phyloP scores from a whole-genome alignment of 1,140 invertebrate species.

The Bombyx mandarina region DNA sequence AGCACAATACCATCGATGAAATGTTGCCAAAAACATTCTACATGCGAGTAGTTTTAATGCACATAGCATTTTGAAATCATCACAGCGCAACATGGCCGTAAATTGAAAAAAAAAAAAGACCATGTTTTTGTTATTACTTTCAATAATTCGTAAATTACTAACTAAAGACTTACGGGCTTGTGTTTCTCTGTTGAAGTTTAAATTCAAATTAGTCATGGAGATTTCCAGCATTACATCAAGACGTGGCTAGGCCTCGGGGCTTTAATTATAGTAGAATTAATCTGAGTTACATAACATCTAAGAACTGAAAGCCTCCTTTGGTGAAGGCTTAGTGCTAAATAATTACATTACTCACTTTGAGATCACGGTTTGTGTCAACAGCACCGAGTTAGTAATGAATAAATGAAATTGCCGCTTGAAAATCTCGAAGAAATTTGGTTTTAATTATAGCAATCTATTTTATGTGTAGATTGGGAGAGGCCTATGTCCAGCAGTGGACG shows the following conservation, averaged over 20 bases:
- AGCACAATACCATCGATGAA: background rate
- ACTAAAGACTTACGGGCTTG: background rate
- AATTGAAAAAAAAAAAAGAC: background rate
- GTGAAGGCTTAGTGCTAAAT: slow-evolving; percentile 1
- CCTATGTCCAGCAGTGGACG: no score
- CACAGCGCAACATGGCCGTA: background rate
- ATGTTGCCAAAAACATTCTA: background rate
- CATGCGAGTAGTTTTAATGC: background rate
- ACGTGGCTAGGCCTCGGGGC: slow-evolving; percentile 1
- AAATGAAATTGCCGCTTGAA: no score
- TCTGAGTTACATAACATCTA: slow-evolving; percentile 5
- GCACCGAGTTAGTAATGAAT: no score
- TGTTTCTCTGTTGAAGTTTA: background rate
- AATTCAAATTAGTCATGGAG: slow-evolving; percentile 5
- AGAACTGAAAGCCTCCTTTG: slow-evolving; percentile 4
- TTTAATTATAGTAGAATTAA: slow-evolving; percentile 11
- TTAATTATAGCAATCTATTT: no score
- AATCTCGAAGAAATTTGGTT: no score
- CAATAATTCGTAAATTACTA: background rate
- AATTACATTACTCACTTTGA: background rate
- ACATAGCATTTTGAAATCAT: background rate
- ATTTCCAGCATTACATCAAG: slow-evolving; percentile 5
- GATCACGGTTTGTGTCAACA: background rate
- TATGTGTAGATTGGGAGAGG: no score
- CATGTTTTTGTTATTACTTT: background rate